Evolutionary conservation across 2,888 invertebrate genomes (phyloP), one percentile per base, ranked within the genome.

Genomic region (Caenorhabditis virilis): DNA sequence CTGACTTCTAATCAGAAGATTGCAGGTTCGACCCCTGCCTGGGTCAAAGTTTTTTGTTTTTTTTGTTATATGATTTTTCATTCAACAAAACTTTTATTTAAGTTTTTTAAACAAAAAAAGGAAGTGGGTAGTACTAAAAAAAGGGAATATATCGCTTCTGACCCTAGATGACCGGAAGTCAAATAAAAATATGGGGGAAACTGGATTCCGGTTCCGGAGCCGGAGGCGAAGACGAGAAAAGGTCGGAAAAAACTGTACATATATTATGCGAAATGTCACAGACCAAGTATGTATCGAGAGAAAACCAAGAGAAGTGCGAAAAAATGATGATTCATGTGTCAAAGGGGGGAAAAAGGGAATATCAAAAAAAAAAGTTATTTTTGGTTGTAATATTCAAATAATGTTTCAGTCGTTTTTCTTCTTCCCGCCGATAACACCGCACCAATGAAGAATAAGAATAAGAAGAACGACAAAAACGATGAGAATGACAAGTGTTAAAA

Each of bases 1-100:
- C 78, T 77, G 77, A 77, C 77, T 77, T 77, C 77, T 77, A 77
- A 77, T 76, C 76, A 76, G 76, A 76, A 76, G 74, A 76, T 76
- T 69, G 74, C 66, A 70, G 76, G 76, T 76, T 76, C 76, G 76
- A 76, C 50, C 70, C 73, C 73, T 63, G 63, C 63, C 63, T 63
- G 63, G 63, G 63, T 63, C 63, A 63, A 62, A n/a, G n/a, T n/a
- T n/a, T n/a, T n/a, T n/a, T n/a, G n/a, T n/a, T n/a, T n/a, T n/a
- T n/a, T n/a, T n/a, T 55, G 15, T 22, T 48, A 35, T 48, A 35
- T 48, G 9, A 4, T 23, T 11, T 15, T 23, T 42, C 20, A 20
- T n/a, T 38, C 3, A n/a, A n/a, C n/a, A n/a, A n/a, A n/a, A n/a
- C n/a, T n/a, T n/a, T n/a, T n/a, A n/a, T n/a, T n/a, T n/a, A n/a